phyloP scores from a whole-genome alignment of 1,140 invertebrate species.

The Cotesia vestalis region DNA sequence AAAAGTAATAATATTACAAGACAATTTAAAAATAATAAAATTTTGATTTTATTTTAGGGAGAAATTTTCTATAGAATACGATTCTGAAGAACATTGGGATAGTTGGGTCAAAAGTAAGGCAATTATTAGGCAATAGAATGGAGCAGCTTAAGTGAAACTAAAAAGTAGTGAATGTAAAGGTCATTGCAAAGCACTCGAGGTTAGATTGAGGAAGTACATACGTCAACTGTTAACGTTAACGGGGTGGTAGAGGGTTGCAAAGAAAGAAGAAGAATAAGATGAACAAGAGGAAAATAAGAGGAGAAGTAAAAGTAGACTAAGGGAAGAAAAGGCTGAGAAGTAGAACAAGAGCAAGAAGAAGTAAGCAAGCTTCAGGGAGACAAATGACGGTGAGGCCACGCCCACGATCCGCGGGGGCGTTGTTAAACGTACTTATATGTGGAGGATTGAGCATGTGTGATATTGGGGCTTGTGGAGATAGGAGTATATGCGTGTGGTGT shows the following conservation, averaged over 20 bases:
- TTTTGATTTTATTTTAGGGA: neutral
- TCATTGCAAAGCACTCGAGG: slow-evolving; percentile 23
- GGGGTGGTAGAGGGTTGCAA: neutral
- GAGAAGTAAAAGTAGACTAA: slow-evolving; percentile 16
- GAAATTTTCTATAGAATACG: neutral
- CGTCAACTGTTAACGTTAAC: slow-evolving; percentile 33
- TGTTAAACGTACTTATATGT: slow-evolving; percentile 43
- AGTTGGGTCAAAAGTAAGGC: neutral
- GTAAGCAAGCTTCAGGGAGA: slow-evolving; percentile 51
- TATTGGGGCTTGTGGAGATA: no score
- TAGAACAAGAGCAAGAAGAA: slow-evolving; percentile 31
- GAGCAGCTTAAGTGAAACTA: neutral
- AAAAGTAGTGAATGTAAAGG: slow-evolving; percentile 33
- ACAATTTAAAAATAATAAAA: neutral
- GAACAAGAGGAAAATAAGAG: no score
- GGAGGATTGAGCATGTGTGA: no score
- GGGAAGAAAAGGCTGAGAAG: slow-evolving; percentile 28
- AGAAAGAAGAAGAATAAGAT: slow-evolving; percentile 23
- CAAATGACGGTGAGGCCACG: slow-evolving; percentile 61
- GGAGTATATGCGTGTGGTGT: slow-evolving; percentile 43
- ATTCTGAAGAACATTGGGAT: neutral
- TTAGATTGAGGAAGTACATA: slow-evolving; percentile 40
- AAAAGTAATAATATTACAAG: no score
- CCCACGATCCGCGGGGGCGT: slow-evolving; percentile 57
- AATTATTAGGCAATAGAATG: neutral